Conservation (phyloP, 1,140 invertebrate species). For the Drosophila novamexicana region DNA sequence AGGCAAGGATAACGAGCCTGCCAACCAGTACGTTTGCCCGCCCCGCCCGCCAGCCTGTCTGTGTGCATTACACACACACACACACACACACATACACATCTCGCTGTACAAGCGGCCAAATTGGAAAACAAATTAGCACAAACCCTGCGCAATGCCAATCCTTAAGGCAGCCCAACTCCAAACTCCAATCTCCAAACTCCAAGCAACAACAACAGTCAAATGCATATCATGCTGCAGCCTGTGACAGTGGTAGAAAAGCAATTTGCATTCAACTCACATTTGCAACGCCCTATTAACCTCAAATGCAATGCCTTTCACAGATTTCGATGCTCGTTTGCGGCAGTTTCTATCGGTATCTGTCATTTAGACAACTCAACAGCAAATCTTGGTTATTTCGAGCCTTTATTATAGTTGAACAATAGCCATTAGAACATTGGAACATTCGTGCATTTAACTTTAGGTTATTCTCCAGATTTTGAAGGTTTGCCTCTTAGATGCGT, state of each 20-base stretch:
- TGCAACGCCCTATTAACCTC: neutral
- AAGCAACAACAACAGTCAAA: neutral
- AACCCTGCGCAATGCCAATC: constrained; percentile 66
- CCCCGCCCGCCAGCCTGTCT: neutral
- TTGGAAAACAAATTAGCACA: constrained; percentile 78
- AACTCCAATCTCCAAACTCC: too few species aligned
- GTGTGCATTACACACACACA: constrained; percentile 2
- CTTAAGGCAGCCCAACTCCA: constrained; percentile 27
- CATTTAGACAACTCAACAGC: too few species aligned
- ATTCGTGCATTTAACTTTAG: too few species aligned
- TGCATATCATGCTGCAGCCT: constrained; percentile 15
- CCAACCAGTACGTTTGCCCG: neutral
- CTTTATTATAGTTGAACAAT: too few species aligned
- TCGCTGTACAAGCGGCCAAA: constrained; percentile 44
- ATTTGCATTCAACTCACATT: constrained; percentile 36
- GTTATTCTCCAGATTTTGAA: too few species aligned
- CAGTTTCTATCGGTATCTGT: too few species aligned
- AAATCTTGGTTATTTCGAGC: too few species aligned
- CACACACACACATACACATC: constrained; percentile 18
- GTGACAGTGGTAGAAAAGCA: constrained; percentile 58
- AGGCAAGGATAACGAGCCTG: constrained; percentile 41
- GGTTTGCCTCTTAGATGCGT: too few species aligned
- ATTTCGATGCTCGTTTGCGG: neutral
- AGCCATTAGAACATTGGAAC: too few species aligned
- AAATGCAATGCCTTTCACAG: neutral